phyloP scores from a whole-genome alignment of 2,797 vertebrate species.

The Enteromius anoplus region DNA sequence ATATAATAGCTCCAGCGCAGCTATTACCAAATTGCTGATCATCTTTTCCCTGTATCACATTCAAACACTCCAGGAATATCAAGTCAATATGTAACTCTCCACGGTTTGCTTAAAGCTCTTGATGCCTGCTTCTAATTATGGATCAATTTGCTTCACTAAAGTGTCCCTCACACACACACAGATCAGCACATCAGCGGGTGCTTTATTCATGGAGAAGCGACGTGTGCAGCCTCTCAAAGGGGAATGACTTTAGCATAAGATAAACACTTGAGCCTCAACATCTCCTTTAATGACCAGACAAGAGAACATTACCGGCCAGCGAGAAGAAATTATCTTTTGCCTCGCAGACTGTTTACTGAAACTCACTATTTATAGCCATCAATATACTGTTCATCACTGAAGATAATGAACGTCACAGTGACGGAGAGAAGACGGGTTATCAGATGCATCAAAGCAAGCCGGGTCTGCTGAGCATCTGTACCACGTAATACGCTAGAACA shows the following conservation, averaged over 20 bases:
- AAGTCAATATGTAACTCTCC: not conserved
- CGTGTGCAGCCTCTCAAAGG: not conserved
- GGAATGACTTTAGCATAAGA: not conserved
- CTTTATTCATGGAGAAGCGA: not conserved
- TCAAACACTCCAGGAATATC: constrained; percentile 1
- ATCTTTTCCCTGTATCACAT: constrained; percentile 15
- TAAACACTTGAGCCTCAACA: constrained; percentile 14
- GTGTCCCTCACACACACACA: not conserved
- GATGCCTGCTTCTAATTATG: not conserved
- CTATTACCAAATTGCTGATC: not conserved
- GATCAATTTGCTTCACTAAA: constrained; percentile 8
- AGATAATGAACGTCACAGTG: not conserved
- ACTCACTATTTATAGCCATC: constrained; percentile 9
- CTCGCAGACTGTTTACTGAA: not conserved
- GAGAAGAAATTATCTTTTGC: not conserved
- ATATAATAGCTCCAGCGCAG: not conserved
- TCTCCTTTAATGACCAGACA: constrained; percentile 22
- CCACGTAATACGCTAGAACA: not conserved
- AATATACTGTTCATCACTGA: not conserved
- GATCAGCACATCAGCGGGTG: not conserved
- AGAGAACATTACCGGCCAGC: not conserved
- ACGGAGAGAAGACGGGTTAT: not conserved
- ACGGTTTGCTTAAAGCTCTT: not conserved
- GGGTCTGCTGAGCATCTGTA: too few species aligned
- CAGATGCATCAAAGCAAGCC: not conserved